phyloP scores from a whole-genome alignment of 2,888 invertebrate genomes.

The Timema podura region DNA sequence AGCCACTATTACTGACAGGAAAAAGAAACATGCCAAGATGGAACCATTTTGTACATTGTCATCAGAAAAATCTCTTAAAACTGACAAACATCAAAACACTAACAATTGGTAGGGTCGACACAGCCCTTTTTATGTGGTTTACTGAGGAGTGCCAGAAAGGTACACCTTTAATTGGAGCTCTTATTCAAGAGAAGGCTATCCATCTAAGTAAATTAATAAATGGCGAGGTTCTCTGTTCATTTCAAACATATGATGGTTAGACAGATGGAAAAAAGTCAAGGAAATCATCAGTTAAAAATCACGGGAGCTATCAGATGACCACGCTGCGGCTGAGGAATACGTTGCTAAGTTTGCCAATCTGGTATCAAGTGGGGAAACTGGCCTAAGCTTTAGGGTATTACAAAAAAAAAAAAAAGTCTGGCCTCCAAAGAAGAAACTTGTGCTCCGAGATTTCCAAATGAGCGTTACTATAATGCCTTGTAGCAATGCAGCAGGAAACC shows the following conservation, averaged over 20 bases:
- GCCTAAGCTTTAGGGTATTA: conserved; percentile 34
- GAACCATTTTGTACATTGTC: background rate
- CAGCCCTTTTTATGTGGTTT: background rate
- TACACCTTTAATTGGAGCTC: background rate
- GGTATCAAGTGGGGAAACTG: conserved; percentile 30
- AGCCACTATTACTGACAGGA: background rate
- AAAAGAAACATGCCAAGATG: background rate
- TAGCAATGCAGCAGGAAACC: conserved; percentile 36
- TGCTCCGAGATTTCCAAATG: conserved; percentile 32
- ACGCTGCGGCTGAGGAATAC: background rate
- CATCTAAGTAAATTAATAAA: background rate
- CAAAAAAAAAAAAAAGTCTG: conserved; percentile 30
- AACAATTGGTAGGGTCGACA: background rate
- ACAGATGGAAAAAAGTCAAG: background rate
- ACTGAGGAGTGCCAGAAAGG: background rate
- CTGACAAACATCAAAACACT: background rate
- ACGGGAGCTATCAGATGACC: background rate
- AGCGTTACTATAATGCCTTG: conserved; percentile 36
- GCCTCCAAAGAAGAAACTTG: conserved; percentile 17
- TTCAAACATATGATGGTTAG: background rate
- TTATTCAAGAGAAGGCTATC: background rate
- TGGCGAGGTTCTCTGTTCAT: background rate
- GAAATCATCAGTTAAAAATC: background rate
- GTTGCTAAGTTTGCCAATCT: background rate
- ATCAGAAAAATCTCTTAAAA: background rate